Base-by-base conservation (phyloP, 2,888 invertebrate genomes). In the Tachina fera region DNA sequence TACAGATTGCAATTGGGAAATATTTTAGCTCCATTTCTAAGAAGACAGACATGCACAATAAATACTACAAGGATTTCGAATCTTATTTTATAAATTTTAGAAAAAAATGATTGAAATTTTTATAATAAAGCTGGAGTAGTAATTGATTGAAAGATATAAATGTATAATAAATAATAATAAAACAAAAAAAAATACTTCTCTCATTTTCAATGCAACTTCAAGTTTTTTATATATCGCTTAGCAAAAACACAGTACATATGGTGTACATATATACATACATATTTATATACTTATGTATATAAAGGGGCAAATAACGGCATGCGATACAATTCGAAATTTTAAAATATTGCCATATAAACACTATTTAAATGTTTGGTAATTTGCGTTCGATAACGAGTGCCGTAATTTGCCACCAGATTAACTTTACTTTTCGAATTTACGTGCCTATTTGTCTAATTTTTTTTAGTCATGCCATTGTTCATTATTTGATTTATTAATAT, bases 1-100 rank as follows among this genome's bases (percentile, higher is more conserved):
- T 80, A 79, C 60, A 83, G 75, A 86, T 83, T 86, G 85, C 83
- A 86, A 79, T 79, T 85, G 74, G 85, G 72, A 76, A 86, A 81
- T 77, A 82, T 47, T 61, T 84, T 86, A 86, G 82, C 79, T 83
- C 61, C 71, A 72, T 79, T 86, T 86, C 83, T 86, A 86, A 82
- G 71, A 79, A 86, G 82, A 86, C 83, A 86, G 82, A 86, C 83
- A 86, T 85, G 82, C 85, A 85, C 71, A 80, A 71, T 80, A 75
- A 85, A 82, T 82, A 78, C 82, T 78, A 85, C 82, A 79, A 74
- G 75, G 70, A 74, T 83, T 82, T 71, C 41, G 56, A 65, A 75
- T 68, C 60, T 45, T 60, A 68, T 71, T 58, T 65, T 49, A 58
- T 31, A 31, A 31, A 6, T 31, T 61, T 41, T 76, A 77, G 61